Conservation (phyloP, 2,888 invertebrate genomes). For the Acanthacorydalis orientalis region DNA sequence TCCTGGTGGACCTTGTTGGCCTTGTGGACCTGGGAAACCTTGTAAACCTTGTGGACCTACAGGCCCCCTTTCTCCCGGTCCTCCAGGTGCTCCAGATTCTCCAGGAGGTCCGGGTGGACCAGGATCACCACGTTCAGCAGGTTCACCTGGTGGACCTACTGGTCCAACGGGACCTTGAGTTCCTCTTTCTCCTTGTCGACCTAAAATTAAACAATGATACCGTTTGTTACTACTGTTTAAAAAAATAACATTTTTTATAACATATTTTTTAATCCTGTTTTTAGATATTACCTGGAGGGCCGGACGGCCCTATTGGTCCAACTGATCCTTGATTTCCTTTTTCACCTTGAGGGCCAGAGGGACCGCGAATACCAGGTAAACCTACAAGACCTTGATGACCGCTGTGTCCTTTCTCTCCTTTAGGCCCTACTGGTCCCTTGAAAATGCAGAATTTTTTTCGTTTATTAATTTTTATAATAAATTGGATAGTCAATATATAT, state of each 20-base stretch:
- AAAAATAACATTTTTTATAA: too few species aligned
- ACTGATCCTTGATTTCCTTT: constrained; percentile 58
- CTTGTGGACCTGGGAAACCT: constrained; percentile 51
- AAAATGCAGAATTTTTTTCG: not conserved
- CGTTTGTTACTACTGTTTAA: too few species aligned
- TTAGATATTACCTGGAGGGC: constrained; percentile 52
- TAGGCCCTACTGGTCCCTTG: constrained; percentile 46
- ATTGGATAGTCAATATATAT: too few species aligned
- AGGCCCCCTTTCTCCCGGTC: constrained; percentile 56
- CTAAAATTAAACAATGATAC: constrained; percentile 18
- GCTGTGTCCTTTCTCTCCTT: constrained; percentile 53
- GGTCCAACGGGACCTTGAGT: constrained; percentile 59
- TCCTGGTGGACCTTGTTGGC: constrained; percentile 51
- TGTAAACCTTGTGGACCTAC: constrained; percentile 52
- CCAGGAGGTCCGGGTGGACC: constrained; percentile 55
- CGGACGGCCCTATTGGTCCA: constrained; percentile 59
- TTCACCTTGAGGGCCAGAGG: constrained; percentile 46
- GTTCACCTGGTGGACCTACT: constrained; percentile 62
- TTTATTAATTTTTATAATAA: too few species aligned
- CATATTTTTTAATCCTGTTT: too few species aligned
- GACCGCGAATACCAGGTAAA: constrained; percentile 49
- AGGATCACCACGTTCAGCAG: constrained; percentile 62
- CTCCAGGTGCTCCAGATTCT: constrained; percentile 55
- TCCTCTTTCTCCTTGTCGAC: constrained; percentile 59
- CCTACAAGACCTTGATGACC: constrained; percentile 56